Conservation (phyloP, 2,797 vertebrate species). For the Tauraco hartlaubi region DNA sequence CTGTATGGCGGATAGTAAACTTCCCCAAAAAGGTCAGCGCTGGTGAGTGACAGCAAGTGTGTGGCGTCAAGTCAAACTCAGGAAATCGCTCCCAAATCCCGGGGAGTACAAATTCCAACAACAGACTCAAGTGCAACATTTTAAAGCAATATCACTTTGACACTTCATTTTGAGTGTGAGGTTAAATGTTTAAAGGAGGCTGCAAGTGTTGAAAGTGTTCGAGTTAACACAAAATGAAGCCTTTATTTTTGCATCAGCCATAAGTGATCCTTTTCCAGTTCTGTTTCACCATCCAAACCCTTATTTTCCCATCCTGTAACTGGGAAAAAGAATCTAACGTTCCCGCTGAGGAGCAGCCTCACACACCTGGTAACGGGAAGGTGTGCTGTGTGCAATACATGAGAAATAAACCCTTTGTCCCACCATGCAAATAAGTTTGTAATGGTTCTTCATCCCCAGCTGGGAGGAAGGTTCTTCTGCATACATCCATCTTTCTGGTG, state of each 20-base stretch:
- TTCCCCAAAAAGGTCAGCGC: neutral
- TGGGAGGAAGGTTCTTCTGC: neutral
- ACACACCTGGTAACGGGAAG: neutral
- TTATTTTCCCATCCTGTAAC: neutral
- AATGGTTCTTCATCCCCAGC: neutral
- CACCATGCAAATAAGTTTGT: neutral
- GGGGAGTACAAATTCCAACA: neutral
- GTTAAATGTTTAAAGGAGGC: neutral
- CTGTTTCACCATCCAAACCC: neutral
- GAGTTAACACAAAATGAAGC: neutral
- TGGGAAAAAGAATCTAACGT: neutral
- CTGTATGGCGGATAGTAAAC: neutral
- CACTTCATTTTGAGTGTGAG: neutral
- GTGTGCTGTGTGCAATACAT: neutral
- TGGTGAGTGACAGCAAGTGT: neutral
- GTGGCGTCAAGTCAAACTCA: neutral
- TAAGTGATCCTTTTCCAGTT: neutral
- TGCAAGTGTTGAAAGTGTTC: neutral
- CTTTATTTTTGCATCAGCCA: neutral
- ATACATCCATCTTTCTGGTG: neutral
- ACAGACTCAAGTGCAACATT: neutral
- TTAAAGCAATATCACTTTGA: neutral
- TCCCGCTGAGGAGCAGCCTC: neutral
- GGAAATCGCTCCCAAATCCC: neutral
- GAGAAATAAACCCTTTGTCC: neutral